phyloP scores from a whole-genome alignment of 2,113 vertebrate genomes.

The Sula dactylatra region DNA sequence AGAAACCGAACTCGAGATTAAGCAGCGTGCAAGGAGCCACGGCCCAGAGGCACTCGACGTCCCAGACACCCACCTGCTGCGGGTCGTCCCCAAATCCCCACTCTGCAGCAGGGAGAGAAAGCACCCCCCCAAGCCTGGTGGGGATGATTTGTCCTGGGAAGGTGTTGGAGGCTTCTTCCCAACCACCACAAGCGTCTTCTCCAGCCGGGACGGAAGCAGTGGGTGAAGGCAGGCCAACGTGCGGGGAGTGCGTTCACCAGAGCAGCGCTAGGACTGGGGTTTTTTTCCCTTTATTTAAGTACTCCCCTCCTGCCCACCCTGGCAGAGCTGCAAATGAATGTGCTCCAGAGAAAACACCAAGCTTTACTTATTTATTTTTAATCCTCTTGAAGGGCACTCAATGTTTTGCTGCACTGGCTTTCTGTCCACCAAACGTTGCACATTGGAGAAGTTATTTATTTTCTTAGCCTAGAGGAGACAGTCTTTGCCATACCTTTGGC shows the following conservation, averaged over 20 bases:
- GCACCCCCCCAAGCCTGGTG: background rate
- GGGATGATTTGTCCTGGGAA: background rate
- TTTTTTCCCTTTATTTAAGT: constrained; percentile 36
- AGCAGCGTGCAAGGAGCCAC: background rate
- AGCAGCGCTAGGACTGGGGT: background rate
- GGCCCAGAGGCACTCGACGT: background rate
- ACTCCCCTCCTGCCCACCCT: background rate
- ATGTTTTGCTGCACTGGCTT: constrained; percentile 5
- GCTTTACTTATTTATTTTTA: constrained; percentile 63
- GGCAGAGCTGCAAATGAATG: constrained; percentile 17
- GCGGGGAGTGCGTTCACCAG: background rate
- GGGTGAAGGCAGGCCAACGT: background rate
- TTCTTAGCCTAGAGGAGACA: constrained; percentile 37
- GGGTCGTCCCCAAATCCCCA: background rate
- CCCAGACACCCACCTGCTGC: background rate
- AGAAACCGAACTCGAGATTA: constrained; percentile 85
- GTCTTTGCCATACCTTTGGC: background rate
- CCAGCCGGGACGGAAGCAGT: background rate
- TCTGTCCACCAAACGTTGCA: background rate
- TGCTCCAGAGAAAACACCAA: background rate
- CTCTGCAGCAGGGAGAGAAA: background rate
- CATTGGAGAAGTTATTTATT: constrained; percentile 68
- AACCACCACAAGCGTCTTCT: background rate
- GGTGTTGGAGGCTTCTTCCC: background rate
- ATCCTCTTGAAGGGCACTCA: constrained; percentile 16